Evolutionary conservation across 2,888 invertebrate genomes (phyloP).

Genomic region (Mesoligia furuncula): DNA sequence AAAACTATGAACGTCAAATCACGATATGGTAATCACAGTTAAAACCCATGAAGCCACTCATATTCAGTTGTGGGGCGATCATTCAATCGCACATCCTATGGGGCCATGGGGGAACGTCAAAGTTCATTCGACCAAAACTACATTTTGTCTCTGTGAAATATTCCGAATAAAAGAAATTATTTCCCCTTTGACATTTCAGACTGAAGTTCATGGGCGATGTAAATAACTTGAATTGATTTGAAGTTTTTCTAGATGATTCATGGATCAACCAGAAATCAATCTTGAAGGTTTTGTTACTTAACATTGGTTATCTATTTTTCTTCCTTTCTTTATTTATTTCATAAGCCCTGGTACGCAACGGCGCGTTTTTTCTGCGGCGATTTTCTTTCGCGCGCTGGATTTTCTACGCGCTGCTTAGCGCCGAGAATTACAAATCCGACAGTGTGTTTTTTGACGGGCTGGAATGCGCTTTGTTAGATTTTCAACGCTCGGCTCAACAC

Average conservation of each 20-base stretch:
- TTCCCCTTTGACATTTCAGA: slow-evolving; percentile 37
- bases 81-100: slow-evolving; percentile 83
- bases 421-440: too few relatives aligned
- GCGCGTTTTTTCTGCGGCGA: too few relatives aligned
- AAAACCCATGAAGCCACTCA: slow-evolving; percentile 72
- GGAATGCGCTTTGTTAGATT: too few relatives aligned
- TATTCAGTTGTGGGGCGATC: slow-evolving; percentile 70
- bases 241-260: slow-evolving; percentile 1
- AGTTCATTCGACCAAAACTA: slow-evolving; percentile 74
- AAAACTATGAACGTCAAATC: slow-evolving; percentile 59
- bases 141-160: slow-evolving; percentile 72
- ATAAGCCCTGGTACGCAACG: too few relatives aligned
- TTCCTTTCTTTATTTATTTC: not conserved
- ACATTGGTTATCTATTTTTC: not conserved
- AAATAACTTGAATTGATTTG: slow-evolving; percentile 4
- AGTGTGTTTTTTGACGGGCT: too few relatives aligned
- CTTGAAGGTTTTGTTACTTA: not conserved
- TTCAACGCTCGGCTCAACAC: too few relatives aligned
- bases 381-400: too few relatives aligned
- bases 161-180: slow-evolving; percentile 57
- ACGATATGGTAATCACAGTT: slow-evolving; percentile 72
- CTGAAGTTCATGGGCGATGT: slow-evolving; percentile 19
- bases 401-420: too few relatives aligned
- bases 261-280: not conserved
- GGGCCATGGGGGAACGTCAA: slow-evolving; percentile 72